A percentile compares a stretch with the other conserved stretches of the same genome.
Evolutionary conservation across 1,140 invertebrate genomes (phyloP).

Genomic region (Aphis gossypii): DNA sequence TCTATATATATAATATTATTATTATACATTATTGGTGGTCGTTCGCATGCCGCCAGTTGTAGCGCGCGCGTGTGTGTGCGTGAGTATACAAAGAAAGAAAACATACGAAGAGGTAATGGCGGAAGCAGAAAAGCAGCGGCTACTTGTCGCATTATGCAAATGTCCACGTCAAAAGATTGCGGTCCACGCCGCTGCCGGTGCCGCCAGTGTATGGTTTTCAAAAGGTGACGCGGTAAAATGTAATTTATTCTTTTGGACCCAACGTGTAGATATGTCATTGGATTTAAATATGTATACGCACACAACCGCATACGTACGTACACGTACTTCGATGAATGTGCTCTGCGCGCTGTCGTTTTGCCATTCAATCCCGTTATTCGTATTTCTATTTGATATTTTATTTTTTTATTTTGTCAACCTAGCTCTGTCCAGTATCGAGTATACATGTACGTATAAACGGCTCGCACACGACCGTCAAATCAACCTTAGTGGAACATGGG

Average conservation of each 20-base stretch:
- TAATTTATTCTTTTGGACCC: conserved; percentile 45
- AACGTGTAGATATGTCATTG: conserved; percentile 29
- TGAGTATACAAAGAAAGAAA: neutral
- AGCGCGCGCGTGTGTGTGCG: neutral
- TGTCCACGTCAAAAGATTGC: conserved; percentile 47
- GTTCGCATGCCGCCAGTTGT: neutral
- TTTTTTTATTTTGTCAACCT: conserved; percentile 19
- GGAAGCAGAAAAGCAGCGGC: conserved; percentile 22
- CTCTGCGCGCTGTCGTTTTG: neutral
- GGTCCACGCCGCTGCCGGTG: neutral
- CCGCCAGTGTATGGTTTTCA: conserved; percentile 17
- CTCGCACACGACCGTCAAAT: neutral
- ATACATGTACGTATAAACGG: neutral
- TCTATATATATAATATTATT: neutral
- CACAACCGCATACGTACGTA: neutral
- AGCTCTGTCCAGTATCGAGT: neutral
- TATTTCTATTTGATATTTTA: conserved; percentile 22
- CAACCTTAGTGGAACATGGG: neutral
- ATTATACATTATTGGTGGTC: conserved; percentile 37
- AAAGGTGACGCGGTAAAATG: conserved; percentile 56
- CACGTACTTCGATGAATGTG: neutral
- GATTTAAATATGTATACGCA: conserved; percentile 22
- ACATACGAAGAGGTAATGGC: neutral
- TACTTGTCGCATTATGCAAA: conserved; percentile 55
- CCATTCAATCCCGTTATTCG: conserved; percentile 30